phyloP scores from a whole-genome alignment of 2,888 invertebrate species.

The Drosophila lutescens region DNA sequence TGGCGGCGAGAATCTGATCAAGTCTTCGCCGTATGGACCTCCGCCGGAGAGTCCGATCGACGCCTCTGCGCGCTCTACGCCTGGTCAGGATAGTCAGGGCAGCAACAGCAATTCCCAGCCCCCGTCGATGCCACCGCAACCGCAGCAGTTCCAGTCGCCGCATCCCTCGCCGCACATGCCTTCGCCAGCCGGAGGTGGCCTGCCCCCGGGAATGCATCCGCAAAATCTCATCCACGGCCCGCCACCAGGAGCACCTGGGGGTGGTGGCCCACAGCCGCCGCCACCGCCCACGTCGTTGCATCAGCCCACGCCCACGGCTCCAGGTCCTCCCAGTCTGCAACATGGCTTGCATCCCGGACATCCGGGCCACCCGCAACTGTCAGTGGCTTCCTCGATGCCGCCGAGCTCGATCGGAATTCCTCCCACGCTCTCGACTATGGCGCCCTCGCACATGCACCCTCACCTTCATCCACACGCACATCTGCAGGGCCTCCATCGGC shows the following conservation, averaged over 20 bases:
- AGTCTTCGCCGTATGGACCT: constrained; percentile 81
- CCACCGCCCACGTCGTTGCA: constrained; percentile 73
- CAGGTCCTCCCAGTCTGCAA: constrained; percentile 60
- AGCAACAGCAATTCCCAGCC: constrained; percentile 84
- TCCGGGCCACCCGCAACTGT: constrained; percentile 68
- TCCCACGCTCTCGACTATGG: constrained; percentile 79
- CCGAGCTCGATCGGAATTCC: constrained; percentile 78
- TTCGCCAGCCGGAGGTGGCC: constrained; percentile 81
- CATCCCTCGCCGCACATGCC: constrained; percentile 84
- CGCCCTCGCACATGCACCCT: constrained; percentile 74
- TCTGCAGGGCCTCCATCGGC: constrained; percentile 82
- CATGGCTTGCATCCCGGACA: constrained; percentile 72
- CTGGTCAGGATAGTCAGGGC: constrained; percentile 84
- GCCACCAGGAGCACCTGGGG: constrained; percentile 55
- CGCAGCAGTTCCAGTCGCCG: constrained; percentile 83
- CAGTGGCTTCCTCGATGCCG: constrained; percentile 85
- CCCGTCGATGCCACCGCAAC: constrained; percentile 71
- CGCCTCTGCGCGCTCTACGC: constrained; percentile 84
- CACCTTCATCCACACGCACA: constrained; percentile 75
- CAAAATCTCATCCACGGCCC: constrained; percentile 82
- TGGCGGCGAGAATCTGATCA: constrained; percentile 84
- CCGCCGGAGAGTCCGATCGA: constrained; percentile 84
- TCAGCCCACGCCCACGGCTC: constrained; percentile 46
- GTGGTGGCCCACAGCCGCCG: constrained; percentile 62
- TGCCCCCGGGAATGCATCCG: constrained; percentile 83